Evolutionary conservation across 2,888 invertebrate genomes (phyloP).

Genomic region (Gryllus longicercus): DNA sequence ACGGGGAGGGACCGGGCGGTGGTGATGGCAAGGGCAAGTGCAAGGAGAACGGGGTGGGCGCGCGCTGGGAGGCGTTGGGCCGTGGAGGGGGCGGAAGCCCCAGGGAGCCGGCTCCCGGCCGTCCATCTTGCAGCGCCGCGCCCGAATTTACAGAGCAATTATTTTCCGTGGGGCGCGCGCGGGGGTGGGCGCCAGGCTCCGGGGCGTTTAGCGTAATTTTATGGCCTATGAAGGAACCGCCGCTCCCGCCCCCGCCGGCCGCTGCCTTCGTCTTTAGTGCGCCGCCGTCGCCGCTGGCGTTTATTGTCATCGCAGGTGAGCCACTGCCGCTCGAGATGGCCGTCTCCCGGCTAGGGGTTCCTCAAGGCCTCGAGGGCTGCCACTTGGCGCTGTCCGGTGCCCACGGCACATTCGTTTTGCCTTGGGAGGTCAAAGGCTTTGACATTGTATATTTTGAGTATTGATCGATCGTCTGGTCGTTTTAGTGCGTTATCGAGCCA

Average conservation of each 20-base stretch:
- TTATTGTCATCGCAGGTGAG: constrained; percentile 7
- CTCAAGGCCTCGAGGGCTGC: too few relatives aligned
- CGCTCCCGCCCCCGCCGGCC: neutral
- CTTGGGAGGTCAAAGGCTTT: too few relatives aligned
- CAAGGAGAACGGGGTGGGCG: neutral
- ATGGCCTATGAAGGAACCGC: neutral
- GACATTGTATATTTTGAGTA: too few relatives aligned
- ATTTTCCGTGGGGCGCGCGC: neutral
- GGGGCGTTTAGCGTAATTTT: constrained; percentile 9
- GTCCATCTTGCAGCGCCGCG: neutral
- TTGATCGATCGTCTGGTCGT: too few relatives aligned
- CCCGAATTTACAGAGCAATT: neutral
- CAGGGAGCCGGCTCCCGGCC: neutral
- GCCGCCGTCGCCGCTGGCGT: neutral
- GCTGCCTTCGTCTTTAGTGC: neutral
- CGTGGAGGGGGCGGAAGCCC: neutral
- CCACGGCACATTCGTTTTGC: too few relatives aligned
- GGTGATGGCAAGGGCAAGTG: neutral
- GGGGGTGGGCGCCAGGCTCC: neutral
- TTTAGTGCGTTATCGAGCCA: too few relatives aligned
- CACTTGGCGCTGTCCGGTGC: too few relatives aligned
- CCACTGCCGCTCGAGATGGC: neutral
- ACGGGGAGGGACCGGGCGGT: neutral
- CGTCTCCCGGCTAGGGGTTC: too few relatives aligned
- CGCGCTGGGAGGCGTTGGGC: neutral